Evolutionary conservation across 2,113 vertebrate genomes (phyloP), one percentile per base, ranked within the genome.

Genomic region (Genyomyrus donnyi): DNA sequence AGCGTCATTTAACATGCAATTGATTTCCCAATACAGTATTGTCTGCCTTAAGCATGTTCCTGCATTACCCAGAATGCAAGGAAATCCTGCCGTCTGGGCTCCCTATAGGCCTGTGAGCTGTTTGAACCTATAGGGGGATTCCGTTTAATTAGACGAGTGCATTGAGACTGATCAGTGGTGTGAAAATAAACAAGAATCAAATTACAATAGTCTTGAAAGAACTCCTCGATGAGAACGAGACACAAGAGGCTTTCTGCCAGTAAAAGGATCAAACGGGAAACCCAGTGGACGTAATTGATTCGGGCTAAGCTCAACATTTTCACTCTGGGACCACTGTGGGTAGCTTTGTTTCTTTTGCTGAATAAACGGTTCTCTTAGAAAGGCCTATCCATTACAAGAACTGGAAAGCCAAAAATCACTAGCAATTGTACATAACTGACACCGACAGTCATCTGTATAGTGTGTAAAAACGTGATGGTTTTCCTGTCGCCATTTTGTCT

Each of bases 101-200:
- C 39, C 45, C 17, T 42, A 48, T n/a, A 85, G 83, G 19, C 6
- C 3, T 24, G 21, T 46, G 10, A 48, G 39, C 45, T 48, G 45
- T n/a, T 45, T 48, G 83, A 48, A 24, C 45, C 42, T 24, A 85
- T 45, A 24, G 17, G 24, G 45, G 74, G 74, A 48, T 85, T 39
- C 39, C 19, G 8, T 85, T 85, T 85, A 85, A 85, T 85, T 85
- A 85, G 83, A 85, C 9, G 7, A n/a, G 83, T 46, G 83, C 83
- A 48, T 85, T 85, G 83, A 24, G 42, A 85, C 45, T 46, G 74
- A 80, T 80, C 74, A 80, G 74, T 85, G 21, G 39, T n/a, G 17
- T 85, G 83, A 85, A 85, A 85, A 85, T 85, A 85, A 85, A 85
- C 83, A 85, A 85, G 45, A 48, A 48, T 85, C 35, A 85, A 45